Base-by-base conservation (phyloP, 2,113 vertebrate species). In the Taurulus bubalis region DNA sequence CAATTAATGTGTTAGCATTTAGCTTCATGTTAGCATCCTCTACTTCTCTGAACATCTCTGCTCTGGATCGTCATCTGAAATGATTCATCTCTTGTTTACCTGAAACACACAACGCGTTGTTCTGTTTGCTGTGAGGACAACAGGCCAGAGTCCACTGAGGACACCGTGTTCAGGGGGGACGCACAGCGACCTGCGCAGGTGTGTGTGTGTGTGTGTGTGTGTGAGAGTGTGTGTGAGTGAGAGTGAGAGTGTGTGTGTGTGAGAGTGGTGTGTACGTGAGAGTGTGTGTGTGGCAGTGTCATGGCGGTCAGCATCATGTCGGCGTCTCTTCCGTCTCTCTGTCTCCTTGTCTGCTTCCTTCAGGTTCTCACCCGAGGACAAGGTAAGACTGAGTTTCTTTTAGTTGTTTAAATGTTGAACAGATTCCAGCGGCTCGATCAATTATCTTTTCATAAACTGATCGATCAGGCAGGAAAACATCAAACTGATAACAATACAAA, bases 311-410 rank as follows among this genome's bases (percentile, higher is more conserved):
- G 30, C 79, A 84, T 74, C 84, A 93, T 94, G 94, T 79, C 82
- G 67, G 47, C 42, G 12, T 76, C 74, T 62, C 47, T 86, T 15
- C 66, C 86, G 30, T 75, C 15, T 11, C 60, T 92, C 26, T 79
- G 4, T 66, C 66, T 93, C 49, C 60, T 94, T 1, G 45, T 34
- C n/a, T 75, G 83, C 58, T 75, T 90, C 72, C 83, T 93, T 73
- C 89, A 86, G 82, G 79, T 80, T 32, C 63, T 24, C 47, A 47
- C 64, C 26, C 71, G 82, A 18, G 83, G 70, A 74, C 30, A 79
- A 75, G 93, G 94, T 94, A 92, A 89, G 85, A 77, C 53, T 49
- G n/a, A n/a, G n/a, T n/a, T n/a, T n/a, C n/a, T n/a, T n/a, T n/a
- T n/a, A n/a, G n/a, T n/a, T n/a, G 62, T 24, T 38, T 15, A 7